These are phyloP conservation scores for Caenorhabditis remanei DNA, from an alignment of 1,140 invertebrate species.

Conservation along the genomic window DNA sequence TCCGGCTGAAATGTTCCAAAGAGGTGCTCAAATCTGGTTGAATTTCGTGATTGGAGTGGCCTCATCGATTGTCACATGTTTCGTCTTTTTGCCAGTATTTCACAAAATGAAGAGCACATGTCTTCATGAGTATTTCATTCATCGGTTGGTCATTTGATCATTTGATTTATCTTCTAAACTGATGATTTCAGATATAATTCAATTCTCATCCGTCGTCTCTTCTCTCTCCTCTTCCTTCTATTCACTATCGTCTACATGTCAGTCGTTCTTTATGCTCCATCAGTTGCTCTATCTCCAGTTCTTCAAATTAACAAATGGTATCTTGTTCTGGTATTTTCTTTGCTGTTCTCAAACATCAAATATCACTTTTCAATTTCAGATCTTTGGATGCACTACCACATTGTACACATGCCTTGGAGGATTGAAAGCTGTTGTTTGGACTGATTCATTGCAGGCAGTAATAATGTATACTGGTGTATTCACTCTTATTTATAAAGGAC, in stretches of 20 bases:
- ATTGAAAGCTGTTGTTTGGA: conserved; percentile 68
- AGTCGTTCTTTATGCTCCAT: conserved; percentile 70
- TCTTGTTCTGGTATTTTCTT: conserved; percentile 62
- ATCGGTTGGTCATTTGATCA: conserved; percentile 67
- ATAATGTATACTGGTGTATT: conserved; percentile 65
- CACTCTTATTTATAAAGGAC: conserved; percentile 64
- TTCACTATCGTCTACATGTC: conserved; percentile 77
- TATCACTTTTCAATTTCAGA: conserved; percentile 60
- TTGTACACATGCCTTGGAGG: conserved; percentile 68
- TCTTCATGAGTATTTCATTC: conserved; percentile 75
- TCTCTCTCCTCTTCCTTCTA: conserved; percentile 74
- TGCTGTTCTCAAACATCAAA: not conserved
- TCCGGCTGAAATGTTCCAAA: conserved; percentile 75
- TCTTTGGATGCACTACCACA: conserved; percentile 64
- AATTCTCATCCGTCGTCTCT: conserved; percentile 68
- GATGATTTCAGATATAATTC: conserved; percentile 70
- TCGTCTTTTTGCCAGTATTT: conserved; percentile 70
- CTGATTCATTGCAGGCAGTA: conserved; percentile 65
- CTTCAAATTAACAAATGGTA: conserved; percentile 60
- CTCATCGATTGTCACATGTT: conserved; percentile 66
- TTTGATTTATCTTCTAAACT: not conserved
- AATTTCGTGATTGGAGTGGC: conserved; percentile 69
- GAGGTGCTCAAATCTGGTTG: conserved; percentile 70
- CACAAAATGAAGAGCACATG: conserved; percentile 71
- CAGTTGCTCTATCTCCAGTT: conserved; percentile 66